A percentile compares a stretch with the other conserved stretches of the same genome.
Evolutionary conservation across 2,113 vertebrate genomes (phyloP).

Genomic region (Calypte anna): DNA sequence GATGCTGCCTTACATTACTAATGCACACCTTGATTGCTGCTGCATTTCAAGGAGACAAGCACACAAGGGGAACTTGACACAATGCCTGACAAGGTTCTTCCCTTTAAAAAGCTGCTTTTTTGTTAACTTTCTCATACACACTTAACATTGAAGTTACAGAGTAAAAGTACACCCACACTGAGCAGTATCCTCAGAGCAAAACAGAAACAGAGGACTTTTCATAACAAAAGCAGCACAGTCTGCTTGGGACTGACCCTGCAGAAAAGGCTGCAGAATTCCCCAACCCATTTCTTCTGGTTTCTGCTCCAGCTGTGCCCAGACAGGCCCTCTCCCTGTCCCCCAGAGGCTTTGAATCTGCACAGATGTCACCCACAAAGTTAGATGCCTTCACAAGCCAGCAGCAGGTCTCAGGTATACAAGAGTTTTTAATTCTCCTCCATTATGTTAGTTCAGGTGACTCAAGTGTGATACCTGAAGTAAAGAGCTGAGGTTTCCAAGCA

Average conservation of each 20-base stretch:
- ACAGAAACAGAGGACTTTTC: no score
- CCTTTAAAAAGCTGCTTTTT: neutral
- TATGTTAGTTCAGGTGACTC: neutral
- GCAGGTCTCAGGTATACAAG: neutral
- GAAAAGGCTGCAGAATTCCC: neutral
- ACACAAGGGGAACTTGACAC: neutral
- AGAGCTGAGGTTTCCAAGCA: neutral
- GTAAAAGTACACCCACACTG: neutral
- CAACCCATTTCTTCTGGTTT: neutral
- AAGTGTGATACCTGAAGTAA: neutral
- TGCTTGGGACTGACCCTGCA: neutral
- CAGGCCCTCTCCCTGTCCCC: neutral
- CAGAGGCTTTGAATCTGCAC: neutral
- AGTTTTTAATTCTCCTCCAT: neutral
- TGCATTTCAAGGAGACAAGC: neutral
- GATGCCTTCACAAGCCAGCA: neutral
- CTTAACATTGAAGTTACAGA: neutral
- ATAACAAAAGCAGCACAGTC: accelerated
- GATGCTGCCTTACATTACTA: neutral
- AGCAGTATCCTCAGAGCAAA: neutral
- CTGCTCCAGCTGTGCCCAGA: neutral
- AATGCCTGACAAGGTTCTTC: neutral
- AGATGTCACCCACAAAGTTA: accelerated
- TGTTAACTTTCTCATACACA: neutral
- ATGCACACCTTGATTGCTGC: neutral